Percentiles rank a stretch among this genome's conserved stretches.
These are phyloP conservation scores for Sebastes taczanowskii DNA, from an alignment of 2,797 vertebrate species.

Conservation along the genomic window DNA sequence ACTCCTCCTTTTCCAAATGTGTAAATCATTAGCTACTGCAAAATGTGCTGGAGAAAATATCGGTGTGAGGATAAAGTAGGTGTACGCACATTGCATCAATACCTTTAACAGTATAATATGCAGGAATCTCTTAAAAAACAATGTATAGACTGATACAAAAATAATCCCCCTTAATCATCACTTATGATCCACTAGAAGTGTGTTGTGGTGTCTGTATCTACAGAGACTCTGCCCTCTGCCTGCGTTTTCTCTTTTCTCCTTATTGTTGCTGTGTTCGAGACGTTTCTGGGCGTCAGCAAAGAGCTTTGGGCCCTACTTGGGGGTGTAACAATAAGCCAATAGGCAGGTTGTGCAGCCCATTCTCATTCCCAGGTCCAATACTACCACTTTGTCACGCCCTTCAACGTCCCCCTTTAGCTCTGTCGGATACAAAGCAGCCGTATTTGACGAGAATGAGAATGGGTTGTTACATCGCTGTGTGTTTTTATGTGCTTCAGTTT, in stretches of 20 bases:
- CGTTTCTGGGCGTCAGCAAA: not conserved
- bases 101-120: not conserved
- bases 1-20: not conserved
- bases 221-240: not conserved
- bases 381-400: not conserved
- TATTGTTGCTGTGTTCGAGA: not conserved
- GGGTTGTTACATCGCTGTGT: too few species aligned
- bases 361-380: not conserved
- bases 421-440: too few species aligned
- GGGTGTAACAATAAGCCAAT: not conserved
- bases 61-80: not conserved
- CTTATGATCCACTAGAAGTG: not conserved
- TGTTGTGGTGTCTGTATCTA: not conserved
- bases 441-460: too few species aligned
- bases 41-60: not conserved
- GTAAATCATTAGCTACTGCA: not conserved
- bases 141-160: not conserved
- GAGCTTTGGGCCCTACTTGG: not conserved
- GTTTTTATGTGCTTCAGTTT: too few species aligned
- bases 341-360: not conserved
- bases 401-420: too few species aligned
- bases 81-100: not conserved
- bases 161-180: not conserved
- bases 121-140: too few species aligned
- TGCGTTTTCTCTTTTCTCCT: not conserved